Conservation (phyloP, 2,797 vertebrate species). For the Melanotaenia boesemani region DNA sequence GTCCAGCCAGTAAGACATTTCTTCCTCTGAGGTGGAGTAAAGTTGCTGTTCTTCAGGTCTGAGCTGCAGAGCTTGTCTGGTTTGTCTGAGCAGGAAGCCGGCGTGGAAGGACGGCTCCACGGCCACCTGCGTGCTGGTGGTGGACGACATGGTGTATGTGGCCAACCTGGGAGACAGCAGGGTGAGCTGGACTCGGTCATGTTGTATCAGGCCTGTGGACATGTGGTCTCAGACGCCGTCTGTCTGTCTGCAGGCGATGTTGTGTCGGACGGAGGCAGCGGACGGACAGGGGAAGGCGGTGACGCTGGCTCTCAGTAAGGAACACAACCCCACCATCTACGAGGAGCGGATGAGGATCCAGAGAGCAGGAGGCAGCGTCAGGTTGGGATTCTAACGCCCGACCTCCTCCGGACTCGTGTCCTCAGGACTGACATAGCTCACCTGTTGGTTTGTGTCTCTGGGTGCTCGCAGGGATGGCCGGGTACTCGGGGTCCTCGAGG, state of each 20-base stretch:
- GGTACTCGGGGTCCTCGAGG: constrained; percentile 93
- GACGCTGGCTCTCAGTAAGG: constrained; percentile 92
- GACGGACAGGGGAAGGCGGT: constrained; percentile 71
- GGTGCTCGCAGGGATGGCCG: constrained; percentile 87
- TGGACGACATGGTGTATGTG: constrained; percentile 91
- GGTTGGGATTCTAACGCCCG: constrained; percentile 41
- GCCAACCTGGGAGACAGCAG: constrained; percentile 97
- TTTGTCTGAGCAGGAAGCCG: constrained; percentile 87
- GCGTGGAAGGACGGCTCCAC: constrained; percentile 99
- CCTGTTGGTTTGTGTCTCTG: not conserved
- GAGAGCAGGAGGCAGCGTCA: constrained; percentile 94
- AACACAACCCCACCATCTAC: constrained; percentile 96
- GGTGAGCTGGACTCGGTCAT: constrained; percentile 68
- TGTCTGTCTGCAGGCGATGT: constrained; percentile 85
- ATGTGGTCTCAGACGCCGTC: too few species aligned
- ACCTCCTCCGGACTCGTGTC: not conserved
- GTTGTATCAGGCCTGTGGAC: too few species aligned
- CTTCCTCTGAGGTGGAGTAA: not conserved
- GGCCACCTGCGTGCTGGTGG: constrained; percentile 91
- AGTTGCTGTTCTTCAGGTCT: too few species aligned
- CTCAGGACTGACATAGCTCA: not conserved
- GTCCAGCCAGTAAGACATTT: constrained; percentile 92
- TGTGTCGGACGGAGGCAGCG: constrained; percentile 89
- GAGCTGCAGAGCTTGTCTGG: not conserved
- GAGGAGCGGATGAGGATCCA: constrained; percentile 98